Conservation (phyloP, 2,797 vertebrate genomes). For the Etheostoma nigrum region DNA sequence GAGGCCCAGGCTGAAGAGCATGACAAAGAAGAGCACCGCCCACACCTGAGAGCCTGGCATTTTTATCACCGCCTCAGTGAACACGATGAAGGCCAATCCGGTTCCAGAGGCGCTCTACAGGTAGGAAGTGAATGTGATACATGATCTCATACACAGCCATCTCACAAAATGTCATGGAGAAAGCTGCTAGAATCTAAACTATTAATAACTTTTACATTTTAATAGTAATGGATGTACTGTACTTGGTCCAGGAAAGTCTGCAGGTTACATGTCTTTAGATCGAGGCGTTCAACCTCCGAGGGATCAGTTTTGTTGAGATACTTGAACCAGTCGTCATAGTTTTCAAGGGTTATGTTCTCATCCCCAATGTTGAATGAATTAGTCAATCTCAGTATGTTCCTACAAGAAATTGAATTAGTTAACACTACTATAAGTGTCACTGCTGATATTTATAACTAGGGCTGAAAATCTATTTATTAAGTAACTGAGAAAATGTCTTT, state of each 20-base stretch:
- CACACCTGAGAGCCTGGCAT: slow-evolving; percentile 89
- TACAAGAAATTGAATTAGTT: slow-evolving; percentile 50
- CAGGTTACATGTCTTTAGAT: slow-evolving; percentile 82
- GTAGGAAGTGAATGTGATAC: slow-evolving; percentile 1
- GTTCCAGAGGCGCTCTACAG: slow-evolving; percentile 88
- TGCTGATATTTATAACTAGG: neutral
- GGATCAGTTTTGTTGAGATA: slow-evolving; percentile 78
- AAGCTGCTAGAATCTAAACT: neutral
- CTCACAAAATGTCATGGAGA: neutral
- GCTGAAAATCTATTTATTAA: neutral
- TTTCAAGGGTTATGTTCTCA: slow-evolving; percentile 80
- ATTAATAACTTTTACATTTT: neutral
- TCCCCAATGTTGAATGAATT: slow-evolving; percentile 85
- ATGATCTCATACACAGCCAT: neutral
- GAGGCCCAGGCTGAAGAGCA: slow-evolving; percentile 90
- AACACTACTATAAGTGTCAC: neutral
- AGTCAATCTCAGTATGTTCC: slow-evolving; percentile 85
- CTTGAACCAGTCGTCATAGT: slow-evolving; percentile 77
- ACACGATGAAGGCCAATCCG: slow-evolving; percentile 90
- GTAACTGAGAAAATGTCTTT: neutral
- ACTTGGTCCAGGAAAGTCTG: slow-evolving; percentile 89
- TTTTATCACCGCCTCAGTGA: slow-evolving; percentile 88
- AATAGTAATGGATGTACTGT: neutral
- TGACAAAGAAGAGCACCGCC: slow-evolving; percentile 89
- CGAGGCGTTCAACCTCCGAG: slow-evolving; percentile 70